These are phyloP conservation scores for Hedychridium roseum DNA, from an alignment of 2,888 invertebrate species.

Conservation along the genomic window DNA sequence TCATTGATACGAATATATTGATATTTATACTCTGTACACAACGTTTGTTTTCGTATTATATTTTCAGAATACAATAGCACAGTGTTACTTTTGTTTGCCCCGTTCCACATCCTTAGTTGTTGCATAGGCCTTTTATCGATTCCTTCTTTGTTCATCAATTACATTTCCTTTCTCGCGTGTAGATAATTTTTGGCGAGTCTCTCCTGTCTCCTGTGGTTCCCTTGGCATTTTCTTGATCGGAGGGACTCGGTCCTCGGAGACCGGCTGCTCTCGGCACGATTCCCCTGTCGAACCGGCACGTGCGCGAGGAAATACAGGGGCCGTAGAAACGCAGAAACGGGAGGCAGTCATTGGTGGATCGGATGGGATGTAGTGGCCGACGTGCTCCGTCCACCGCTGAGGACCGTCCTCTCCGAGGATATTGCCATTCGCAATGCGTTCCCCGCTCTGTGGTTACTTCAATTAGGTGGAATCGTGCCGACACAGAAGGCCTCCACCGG, in stretches of 20 bases:
- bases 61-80: neutral
- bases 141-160: too few relatives aligned
- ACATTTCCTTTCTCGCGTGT: neutral
- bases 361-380: conserved; percentile 51
- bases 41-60: conserved; percentile 2
- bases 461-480: conserved; percentile 60
- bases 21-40: conserved; percentile 38
- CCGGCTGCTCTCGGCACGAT: neutral
- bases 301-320: conserved; percentile 52
- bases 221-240: neutral
- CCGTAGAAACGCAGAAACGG: conserved; percentile 48
- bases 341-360: conserved; percentile 56
- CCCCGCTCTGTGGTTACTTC: conserved; percentile 61
- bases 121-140: too few relatives aligned
- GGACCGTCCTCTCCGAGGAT: conserved; percentile 14
- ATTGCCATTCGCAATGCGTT: conserved; percentile 35
- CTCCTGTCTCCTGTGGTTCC: neutral
- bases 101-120: too few relatives aligned
- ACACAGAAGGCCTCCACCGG: conserved; percentile 40
- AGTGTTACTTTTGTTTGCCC: neutral
- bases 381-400: conserved; percentile 30
- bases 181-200: neutral
- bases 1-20: conserved; percentile 40
- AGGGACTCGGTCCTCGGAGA: neutral
- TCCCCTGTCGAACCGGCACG: conserved; percentile 41